These are phyloP conservation scores for Montipora foliosa DNA, from an alignment of 64 coral and sea anemone genomes.

Conservation along the genomic window DNA sequence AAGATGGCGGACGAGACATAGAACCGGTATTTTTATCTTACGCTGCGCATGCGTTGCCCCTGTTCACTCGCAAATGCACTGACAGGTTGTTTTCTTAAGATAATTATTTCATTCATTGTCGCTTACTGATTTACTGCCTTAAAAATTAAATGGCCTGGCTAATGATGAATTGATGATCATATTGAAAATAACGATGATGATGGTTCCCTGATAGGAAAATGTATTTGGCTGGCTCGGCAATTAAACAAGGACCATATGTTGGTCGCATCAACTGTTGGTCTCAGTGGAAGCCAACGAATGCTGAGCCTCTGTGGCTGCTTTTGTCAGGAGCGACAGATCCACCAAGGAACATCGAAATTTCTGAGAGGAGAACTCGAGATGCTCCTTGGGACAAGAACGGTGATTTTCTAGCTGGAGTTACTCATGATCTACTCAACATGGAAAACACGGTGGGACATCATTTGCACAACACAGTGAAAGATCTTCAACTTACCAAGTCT, in stretches of 20 bases:
- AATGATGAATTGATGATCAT: too few relatives aligned
- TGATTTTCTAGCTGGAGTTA: background rate
- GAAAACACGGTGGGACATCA: background rate
- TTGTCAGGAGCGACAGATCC: slow-evolving; percentile 3
- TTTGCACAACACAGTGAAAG: background rate
- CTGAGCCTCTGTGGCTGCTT: background rate
- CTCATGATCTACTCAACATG: background rate
- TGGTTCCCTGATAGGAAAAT: too few relatives aligned
- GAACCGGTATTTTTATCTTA: too few relatives aligned
- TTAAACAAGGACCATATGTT: background rate
- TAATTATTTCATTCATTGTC: too few relatives aligned
- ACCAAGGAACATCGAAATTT: background rate
- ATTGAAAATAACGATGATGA: too few relatives aligned
- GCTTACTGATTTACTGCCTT: too few relatives aligned
- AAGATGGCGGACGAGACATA: too few relatives aligned
- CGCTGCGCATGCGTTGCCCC: too few relatives aligned
- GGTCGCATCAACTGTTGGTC: background rate
- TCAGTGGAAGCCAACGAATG: background rate
- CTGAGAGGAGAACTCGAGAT: slow-evolving; percentile 3
- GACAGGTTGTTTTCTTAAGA: too few relatives aligned
- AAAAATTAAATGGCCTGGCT: too few relatives aligned
- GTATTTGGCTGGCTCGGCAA: background rate
- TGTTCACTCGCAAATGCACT: too few relatives aligned
- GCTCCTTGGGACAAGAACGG: background rate
- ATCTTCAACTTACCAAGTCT: background rate